These are phyloP conservation scores for Stenotaenia linearis DNA, from an alignment of 2,888 invertebrate species.

Conservation along the genomic window DNA sequence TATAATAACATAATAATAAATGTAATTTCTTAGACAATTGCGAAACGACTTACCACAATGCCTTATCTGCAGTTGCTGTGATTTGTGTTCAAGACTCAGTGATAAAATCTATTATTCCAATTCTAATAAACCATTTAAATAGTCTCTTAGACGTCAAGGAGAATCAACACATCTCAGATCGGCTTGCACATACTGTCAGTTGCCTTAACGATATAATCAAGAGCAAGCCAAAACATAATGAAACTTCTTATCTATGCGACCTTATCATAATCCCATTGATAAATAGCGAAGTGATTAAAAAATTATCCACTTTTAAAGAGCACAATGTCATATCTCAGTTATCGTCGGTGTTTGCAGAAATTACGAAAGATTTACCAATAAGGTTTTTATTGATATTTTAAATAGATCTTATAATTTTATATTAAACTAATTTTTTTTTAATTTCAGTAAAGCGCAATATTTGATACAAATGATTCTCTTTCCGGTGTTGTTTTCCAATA, in stretches of 20 bases:
- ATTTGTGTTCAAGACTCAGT: background rate
- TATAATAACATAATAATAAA: background rate
- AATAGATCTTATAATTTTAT: too few species aligned
- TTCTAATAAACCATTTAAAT: background rate
- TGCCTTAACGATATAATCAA: background rate
- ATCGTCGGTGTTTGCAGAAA: background rate
- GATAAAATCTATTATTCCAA: background rate
- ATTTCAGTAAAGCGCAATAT: background rate
- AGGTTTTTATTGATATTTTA: too few species aligned
- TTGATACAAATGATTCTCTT: background rate
- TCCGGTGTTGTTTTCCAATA: background rate
- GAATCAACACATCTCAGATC: background rate
- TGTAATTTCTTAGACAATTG: background rate
- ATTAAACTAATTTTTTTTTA: too few species aligned
- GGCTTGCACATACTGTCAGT: background rate
- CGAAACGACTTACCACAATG: background rate
- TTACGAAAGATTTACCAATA: background rate
- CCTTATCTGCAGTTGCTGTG: background rate
- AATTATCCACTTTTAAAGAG: background rate
- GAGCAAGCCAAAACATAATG: background rate
- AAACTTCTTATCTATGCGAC: background rate
- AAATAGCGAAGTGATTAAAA: background rate
- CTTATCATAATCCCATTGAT: background rate
- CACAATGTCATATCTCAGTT: background rate
- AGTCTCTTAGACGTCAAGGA: background rate